These are phyloP conservation scores for Crotalus adamanteus DNA, from an alignment of 2,797 vertebrate genomes.

Conservation along the genomic window DNA sequence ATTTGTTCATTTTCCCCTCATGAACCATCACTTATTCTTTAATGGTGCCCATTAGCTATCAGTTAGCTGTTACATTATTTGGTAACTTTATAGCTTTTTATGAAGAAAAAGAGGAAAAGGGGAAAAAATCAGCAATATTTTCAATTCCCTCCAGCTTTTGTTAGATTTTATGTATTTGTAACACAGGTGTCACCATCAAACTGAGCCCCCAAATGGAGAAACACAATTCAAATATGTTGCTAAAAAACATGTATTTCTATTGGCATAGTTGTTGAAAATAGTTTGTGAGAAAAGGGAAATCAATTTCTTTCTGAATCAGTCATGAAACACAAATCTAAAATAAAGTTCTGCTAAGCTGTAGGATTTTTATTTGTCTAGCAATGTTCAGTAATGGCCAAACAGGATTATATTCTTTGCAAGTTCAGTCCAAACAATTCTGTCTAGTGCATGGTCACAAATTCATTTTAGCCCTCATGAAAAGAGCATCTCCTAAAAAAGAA, in stretches of 20 bases:
- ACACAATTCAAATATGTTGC: not conserved
- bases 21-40: not conserved
- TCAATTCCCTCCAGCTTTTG: not conserved
- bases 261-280: not conserved
- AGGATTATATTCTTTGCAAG: not conserved
- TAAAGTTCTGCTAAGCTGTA: not conserved
- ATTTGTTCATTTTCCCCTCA: not conserved
- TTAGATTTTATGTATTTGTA: not conserved
- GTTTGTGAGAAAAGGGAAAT: not conserved
- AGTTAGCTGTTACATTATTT: not conserved
- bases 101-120: not conserved
- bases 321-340: not conserved
- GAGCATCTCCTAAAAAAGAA: not conserved
- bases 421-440: not conserved
- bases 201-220: not conserved
- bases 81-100: constrained; percentile 1
- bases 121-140: not conserved
- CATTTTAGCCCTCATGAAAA: not conserved
- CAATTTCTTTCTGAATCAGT: not conserved
- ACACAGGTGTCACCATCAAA: not conserved
- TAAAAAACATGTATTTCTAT: not conserved
- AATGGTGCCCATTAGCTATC: not conserved
- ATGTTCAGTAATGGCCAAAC: not conserved
- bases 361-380: not conserved
- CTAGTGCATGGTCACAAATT: not conserved